Evolutionary conservation across 2,888 invertebrate genomes (phyloP), one percentile per base, ranked within the genome.

Genomic region (Xestia sexstrigata): DNA sequence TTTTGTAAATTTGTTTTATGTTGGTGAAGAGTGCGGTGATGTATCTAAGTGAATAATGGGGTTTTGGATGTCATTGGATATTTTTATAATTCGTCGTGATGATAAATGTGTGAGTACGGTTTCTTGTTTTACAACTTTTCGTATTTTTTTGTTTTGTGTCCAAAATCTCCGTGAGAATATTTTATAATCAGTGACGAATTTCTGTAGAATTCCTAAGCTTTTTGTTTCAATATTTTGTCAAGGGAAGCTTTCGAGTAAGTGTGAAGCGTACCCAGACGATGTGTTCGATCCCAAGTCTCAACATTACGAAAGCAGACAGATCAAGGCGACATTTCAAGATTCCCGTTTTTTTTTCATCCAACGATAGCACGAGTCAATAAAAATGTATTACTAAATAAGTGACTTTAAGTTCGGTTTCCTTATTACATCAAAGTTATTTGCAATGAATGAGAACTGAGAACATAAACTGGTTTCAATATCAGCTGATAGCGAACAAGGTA

Each of bases 51-150:
- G 86, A 91, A 94, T 92, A 86, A 95, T 96, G 95, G 94, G 92
- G 94, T 89, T 89, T 87, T 87, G 85, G 85, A 87, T 88, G 82
- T 89, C 84, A 78, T 84, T 84, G 82, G 85, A 90, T 87, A 84
- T 88, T 89, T 91, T 92, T 90, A 90, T 94, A 95, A 92, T 86
- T 91, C 88, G 89, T 87, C 95, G 96, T 94, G 91, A 96, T 96
- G 96, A 94, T 94, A 91, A 92, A 94, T 93, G 93, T 93, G 96
- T 96, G 89, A 95, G 95, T 94, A 81, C 63, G 70, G 47, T 58
- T 74, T 83, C 69, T 75, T 66, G 66, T 65, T 70, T 58, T 52
- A 42, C 58, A 73, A 68, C 15, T 45, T 68, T 49, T 6, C 15
- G 42, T 30, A 60, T 60, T 68, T 13, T 52, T 69, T 70, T 73